phyloP scores from a whole-genome alignment of 2,797 vertebrate genomes.

The Lutjanus argentimaculatus region DNA sequence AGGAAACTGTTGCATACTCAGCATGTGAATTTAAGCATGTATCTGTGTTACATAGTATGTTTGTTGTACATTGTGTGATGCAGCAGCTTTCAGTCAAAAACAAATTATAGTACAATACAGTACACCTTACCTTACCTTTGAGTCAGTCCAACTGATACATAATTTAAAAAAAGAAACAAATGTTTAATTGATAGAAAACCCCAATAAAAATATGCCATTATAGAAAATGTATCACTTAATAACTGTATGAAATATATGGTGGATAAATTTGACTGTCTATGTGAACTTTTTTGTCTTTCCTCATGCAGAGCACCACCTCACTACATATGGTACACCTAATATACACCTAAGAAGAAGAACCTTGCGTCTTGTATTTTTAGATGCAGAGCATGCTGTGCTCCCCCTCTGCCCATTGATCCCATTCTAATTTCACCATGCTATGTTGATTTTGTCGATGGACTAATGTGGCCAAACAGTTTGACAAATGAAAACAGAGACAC shows the following conservation, averaged over 20 bases:
- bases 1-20: no score
- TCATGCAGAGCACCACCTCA: slow-evolving; percentile 3
- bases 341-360: slow-evolving; percentile 9
- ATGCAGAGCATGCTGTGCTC: slow-evolving; percentile 53
- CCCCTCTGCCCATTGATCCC: slow-evolving; percentile 66
- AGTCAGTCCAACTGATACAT: no score
- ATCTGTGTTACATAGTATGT: no score
- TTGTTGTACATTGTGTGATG: no score
- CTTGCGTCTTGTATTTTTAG: slow-evolving; percentile 31
- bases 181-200: not conserved
- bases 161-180: no score
- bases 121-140: no score
- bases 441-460: slow-evolving; percentile 65
- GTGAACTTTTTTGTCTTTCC: not conserved
- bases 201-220: not conserved
- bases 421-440: slow-evolving; percentile 68
- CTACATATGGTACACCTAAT: not conserved
- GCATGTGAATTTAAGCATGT: no score
- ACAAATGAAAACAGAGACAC: slow-evolving; percentile 75
- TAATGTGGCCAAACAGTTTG: slow-evolving; percentile 73
- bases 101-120: no score
- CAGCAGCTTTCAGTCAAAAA: no score
- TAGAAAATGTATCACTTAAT: not conserved
- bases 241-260: not conserved
- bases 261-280: not conserved